phyloP scores from a whole-genome alignment of 1,140 invertebrate genomes.

The Cyphomyrmex costatus region DNA sequence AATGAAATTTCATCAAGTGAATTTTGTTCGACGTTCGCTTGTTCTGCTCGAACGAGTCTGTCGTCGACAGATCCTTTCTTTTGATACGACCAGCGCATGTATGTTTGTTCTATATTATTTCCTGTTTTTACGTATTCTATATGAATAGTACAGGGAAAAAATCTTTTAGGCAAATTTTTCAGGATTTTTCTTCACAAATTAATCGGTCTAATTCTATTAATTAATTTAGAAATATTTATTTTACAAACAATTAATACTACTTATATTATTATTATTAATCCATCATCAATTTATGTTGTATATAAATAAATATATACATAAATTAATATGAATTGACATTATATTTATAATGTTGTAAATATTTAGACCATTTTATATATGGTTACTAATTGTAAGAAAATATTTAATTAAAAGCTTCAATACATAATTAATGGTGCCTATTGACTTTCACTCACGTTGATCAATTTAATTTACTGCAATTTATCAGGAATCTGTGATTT shows the following conservation, averaged over 20 bases:
- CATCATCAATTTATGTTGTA: not conserved
- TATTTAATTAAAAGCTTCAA: not conserved
- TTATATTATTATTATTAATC: constrained; percentile 10
- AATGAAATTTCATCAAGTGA: constrained; percentile 75
- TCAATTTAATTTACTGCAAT: constrained; percentile 4
- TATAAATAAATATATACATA: constrained; percentile 1
- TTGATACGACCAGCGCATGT: not conserved
- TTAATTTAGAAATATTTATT: not conserved
- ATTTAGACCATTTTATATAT: not conserved
- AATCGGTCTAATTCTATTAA: not conserved
- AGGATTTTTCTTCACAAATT: not conserved
- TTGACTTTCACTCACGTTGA: not conserved
- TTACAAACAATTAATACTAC: not conserved
- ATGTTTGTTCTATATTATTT: not conserved
- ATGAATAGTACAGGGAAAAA: not conserved
- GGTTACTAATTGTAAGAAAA: not conserved
- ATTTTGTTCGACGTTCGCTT: not conserved
- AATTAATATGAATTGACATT: constrained; percentile 24
- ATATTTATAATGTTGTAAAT: not conserved
- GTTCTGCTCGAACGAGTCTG: not conserved
- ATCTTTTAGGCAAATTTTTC: too few relatives aligned
- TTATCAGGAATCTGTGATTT: not conserved
- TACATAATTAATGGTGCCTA: not conserved
- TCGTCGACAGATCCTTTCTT: constrained; percentile 1
- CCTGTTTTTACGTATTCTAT: not conserved